Base-by-base conservation (phyloP, 1,140 invertebrate species). In the Musca domestica region DNA sequence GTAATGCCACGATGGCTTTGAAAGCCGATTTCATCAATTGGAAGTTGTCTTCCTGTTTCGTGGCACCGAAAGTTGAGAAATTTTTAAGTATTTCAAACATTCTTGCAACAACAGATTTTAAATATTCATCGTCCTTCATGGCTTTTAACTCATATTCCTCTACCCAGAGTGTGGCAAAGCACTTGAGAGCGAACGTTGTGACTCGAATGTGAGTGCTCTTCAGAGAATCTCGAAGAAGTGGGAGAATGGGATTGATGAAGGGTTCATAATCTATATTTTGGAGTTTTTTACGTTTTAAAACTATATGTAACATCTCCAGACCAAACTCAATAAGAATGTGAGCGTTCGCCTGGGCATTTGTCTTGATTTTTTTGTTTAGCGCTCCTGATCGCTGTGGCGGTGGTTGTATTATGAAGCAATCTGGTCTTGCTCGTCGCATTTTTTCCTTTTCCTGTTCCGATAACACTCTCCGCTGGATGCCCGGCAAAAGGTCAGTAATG, bases 241-340 rank as follows among this genome's bases (percentile, higher is more conserved):
- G 80, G 22, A 98, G 85, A 70, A 97, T 88, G 1, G 94, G 92
- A 85, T 98, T 93, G 12, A 98, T 81, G 67, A 88, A 88, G 0
- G 83, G 80, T 72, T 87, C 86, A 74, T 85, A 88, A 69, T 86
- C 85, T 9, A 83, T 74, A 47, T 85, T 83, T 12, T 83, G 76
- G 0, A 94, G 74, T 78, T 90, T 90, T 72, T 95, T 90, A 48
- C 88, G 85, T 83, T 94, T 94, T 22, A 95, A 83, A 22, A 92
- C 85, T 70, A 90, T 87, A 71, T 91, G 87, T 15, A 94, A 86
- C 6, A 96, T 82, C 81, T 90, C 88, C 30, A 98, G 83, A 56
- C 93, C 94, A 83, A 98, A 98, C 82, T 98, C 95, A 0, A 95
- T 88, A 9, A 99, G 82, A 1, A 98, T 85, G 81, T 98, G 93